These are phyloP conservation scores for Callorhinus ursinus DNA, from an alignment of 2,113 vertebrate genomes.

Conservation along the genomic window DNA sequence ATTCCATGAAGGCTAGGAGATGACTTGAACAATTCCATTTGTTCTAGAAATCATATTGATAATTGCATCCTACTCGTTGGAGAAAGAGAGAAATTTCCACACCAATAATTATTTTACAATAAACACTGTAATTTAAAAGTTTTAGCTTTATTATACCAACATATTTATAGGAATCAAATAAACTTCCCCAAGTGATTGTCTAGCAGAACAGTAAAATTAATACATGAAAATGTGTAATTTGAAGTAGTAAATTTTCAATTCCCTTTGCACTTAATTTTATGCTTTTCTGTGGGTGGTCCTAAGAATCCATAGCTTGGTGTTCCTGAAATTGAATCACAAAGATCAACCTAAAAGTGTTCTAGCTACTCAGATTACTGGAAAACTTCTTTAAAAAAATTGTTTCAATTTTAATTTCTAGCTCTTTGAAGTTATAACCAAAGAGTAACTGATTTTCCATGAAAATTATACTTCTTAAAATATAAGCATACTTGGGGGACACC, in stretches of 20 bases:
- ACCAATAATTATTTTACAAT: neutral
- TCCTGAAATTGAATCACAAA: neutral
- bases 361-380: neutral
- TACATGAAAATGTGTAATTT: neutral
- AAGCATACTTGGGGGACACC: neutral
- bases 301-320: neutral
- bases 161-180: neutral
- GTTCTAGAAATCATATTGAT: neutral
- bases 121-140: neutral
- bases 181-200: neutral
- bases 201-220: neutral
- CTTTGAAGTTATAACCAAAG: neutral
- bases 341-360: neutral
- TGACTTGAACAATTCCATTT: neutral
- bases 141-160: neutral
- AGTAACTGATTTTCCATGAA: neutral
- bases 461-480: neutral
- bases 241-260: neutral
- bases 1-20: neutral
- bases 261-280: neutral
- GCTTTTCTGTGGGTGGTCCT: neutral
- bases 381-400: neutral
- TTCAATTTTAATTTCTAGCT: neutral
- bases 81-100: neutral
- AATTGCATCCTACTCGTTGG: neutral